phyloP scores from a whole-genome alignment of 2,888 invertebrate genomes.

The Xanthorhoe designata region DNA sequence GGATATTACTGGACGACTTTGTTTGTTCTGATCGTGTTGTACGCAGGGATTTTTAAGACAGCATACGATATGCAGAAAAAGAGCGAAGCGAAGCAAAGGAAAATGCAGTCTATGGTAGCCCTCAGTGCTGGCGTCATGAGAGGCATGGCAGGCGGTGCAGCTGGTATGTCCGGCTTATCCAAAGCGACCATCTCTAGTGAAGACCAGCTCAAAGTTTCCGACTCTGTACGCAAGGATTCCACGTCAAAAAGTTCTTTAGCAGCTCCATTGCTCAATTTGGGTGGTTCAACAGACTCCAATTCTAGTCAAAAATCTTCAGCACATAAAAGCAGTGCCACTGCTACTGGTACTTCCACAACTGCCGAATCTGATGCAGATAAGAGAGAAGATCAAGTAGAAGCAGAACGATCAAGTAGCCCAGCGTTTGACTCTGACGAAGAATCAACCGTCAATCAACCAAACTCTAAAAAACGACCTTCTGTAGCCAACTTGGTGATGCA shows the following conservation, averaged over 20 bases:
- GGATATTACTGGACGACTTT: conserved; percentile 99
- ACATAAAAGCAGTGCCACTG: conserved; percentile 85
- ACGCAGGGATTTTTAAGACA: conserved; percentile 98
- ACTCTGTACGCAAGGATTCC: conserved; percentile 71
- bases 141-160: conserved; percentile 95
- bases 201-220: conserved; percentile 87
- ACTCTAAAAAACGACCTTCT: conserved; percentile 87
- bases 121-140: conserved; percentile 95
- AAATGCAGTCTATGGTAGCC: conserved; percentile 98
- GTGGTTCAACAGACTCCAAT: conserved; percentile 85
- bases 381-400: conserved; percentile 83
- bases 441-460: conserved; percentile 86
- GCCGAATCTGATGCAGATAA: conserved; percentile 79
- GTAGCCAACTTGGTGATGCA: conserved; percentile 89
- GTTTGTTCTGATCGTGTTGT: conserved; percentile 96
- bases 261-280: conserved; percentile 71
- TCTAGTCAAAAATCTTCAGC: conserved; percentile 87
- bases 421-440: conserved; percentile 98
- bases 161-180: conserved; percentile 93
- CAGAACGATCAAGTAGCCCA: conserved; percentile 95
- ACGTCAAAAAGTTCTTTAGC: conserved; percentile 73
- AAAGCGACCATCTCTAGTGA: conserved; percentile 90
- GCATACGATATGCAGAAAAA: conserved; percentile 99
- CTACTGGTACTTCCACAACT: conserved; percentile 85
- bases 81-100: conserved; percentile 97